Conservation (phyloP, 2,888 invertebrate species). For the Eulithis prunata region DNA sequence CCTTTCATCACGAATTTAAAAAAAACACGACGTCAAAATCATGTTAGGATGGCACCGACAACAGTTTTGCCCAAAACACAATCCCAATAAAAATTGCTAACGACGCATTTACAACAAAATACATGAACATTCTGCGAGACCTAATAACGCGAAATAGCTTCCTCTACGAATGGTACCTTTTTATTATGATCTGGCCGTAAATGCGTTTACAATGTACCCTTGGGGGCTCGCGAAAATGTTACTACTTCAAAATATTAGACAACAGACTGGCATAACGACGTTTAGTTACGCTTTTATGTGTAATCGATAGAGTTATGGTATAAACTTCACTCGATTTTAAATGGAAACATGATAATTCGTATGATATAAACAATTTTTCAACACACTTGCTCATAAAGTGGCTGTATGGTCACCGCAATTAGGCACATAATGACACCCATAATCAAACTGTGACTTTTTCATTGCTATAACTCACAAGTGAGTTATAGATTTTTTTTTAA, state of each 20-base stretch:
- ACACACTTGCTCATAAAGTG: too few species aligned
- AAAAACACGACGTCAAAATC: not conserved
- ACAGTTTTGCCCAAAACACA: slow-evolving; percentile 19
- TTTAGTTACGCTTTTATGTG: slow-evolving; percentile 56
- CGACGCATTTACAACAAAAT: slow-evolving; percentile 43
- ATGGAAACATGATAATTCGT: slow-evolving; percentile 35
- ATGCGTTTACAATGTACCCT: slow-evolving; percentile 48
- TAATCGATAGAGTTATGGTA: slow-evolving; percentile 52
- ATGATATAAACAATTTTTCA: slow-evolving; percentile 39
- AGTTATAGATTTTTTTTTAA: too few species aligned
- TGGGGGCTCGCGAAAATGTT: slow-evolving; percentile 37
- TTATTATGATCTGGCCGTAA: slow-evolving; percentile 50
- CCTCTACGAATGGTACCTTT: slow-evolving; percentile 42
- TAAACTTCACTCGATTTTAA: slow-evolving; percentile 18
- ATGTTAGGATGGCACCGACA: not conserved
- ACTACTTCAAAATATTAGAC: slow-evolving; percentile 37
- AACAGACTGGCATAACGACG: slow-evolving; percentile 29
- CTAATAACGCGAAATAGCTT: slow-evolving; percentile 50
- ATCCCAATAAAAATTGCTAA: slow-evolving; percentile 41
- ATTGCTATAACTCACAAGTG: too few species aligned
- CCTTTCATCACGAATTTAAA: not conserved
- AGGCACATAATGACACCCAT: too few species aligned
- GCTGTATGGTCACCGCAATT: too few species aligned
- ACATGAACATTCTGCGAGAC: slow-evolving; percentile 46
- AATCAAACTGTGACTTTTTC: too few species aligned